Conservation (phyloP, 2,888 invertebrate species). For the Ommatoiulus sabulosus region DNA sequence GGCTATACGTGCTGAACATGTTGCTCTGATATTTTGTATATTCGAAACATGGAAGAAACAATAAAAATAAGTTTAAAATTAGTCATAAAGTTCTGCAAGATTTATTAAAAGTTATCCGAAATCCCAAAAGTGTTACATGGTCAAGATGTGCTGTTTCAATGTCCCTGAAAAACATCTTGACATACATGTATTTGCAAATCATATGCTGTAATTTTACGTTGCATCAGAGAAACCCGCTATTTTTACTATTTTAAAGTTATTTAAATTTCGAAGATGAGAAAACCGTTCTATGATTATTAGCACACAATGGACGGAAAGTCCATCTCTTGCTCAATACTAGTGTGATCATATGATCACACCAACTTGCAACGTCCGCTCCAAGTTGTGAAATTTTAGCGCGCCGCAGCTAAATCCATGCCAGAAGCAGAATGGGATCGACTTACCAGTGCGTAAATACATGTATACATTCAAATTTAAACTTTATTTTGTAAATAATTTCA, state of each 20-base stretch:
- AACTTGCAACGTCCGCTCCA: neutral
- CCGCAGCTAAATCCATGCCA: too few species aligned
- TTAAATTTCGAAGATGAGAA: neutral
- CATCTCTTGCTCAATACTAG: neutral
- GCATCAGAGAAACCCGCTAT: neutral
- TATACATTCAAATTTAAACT: slow-evolving; percentile 25
- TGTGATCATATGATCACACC: neutral
- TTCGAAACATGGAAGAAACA: too few species aligned
- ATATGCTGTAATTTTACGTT: neutral
- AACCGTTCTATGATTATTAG: neutral
- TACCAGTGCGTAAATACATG: neutral
- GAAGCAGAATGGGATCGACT: neutral
- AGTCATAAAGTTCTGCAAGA: too few species aligned
- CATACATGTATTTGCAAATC: neutral
- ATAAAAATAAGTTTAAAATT: too few species aligned
- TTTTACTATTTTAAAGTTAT: neutral
- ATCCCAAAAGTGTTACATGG: neutral
- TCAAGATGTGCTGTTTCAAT: neutral
- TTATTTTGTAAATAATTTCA: slow-evolving; percentile 12
- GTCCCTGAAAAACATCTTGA: slow-evolving; percentile 19
- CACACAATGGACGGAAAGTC: slow-evolving; percentile 19
- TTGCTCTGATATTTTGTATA: too few species aligned
- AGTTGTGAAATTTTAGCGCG: neutral
- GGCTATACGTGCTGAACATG: too few species aligned
- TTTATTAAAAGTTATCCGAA: neutral